Evolutionary conservation across 2,797 vertebrate species (phyloP).

Genomic region (Helicolenus hilgendorfi): DNA sequence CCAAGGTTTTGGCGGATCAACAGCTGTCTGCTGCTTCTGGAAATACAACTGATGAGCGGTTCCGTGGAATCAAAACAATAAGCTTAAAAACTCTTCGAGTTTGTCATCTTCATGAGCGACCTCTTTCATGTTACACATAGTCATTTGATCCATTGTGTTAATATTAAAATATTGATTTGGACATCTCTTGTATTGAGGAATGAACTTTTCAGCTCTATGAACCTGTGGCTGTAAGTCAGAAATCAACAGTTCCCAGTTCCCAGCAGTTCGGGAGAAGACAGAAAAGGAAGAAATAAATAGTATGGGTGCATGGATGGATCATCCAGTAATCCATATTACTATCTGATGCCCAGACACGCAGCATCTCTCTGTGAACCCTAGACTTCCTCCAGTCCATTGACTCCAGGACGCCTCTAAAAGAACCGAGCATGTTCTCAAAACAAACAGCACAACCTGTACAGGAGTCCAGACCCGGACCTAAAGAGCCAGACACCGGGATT

Average conservation of each 20-base stretch:
- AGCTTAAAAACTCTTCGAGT: background rate
- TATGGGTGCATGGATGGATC: background rate
- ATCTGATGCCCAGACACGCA: slow-evolving; percentile 29
- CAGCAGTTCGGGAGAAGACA: background rate
- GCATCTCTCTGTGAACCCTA: slow-evolving; percentile 69
- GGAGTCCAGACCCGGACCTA: slow-evolving; percentile 71
- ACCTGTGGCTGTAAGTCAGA: background rate
- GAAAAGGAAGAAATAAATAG: background rate
- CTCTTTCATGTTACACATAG: background rate
- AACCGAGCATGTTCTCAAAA: slow-evolving; percentile 79
- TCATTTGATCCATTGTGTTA: background rate
- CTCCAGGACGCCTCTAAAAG: slow-evolving; percentile 64
- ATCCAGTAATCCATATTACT: slow-evolving; percentile 13
- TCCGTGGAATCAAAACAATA: background rate
- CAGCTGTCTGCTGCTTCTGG: background rate
- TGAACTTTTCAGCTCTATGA: background rate
- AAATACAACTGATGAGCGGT: background rate
- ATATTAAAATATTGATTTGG: background rate
- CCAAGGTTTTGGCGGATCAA: background rate
- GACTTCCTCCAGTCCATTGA: slow-evolving; percentile 75
- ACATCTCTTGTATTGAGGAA: background rate
- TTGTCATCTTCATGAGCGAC: background rate
- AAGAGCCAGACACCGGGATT: slow-evolving; percentile 77
- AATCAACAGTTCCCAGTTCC: background rate
- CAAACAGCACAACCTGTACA: slow-evolving; percentile 87